These are phyloP conservation scores for Orussus abietinus DNA, from an alignment of 1,140 invertebrate genomes.

Conservation along the genomic window DNA sequence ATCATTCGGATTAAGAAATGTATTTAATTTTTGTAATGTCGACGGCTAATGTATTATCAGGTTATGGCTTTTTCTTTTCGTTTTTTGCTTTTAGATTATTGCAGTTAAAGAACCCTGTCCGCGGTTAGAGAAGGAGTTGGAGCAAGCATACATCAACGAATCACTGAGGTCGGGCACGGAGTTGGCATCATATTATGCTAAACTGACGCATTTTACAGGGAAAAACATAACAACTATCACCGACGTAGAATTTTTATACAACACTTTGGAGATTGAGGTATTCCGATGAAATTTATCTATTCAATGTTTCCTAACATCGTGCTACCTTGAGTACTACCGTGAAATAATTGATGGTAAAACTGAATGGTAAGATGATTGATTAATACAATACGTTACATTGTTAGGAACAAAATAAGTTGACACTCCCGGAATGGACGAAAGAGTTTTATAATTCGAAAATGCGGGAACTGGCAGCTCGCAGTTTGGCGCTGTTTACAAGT, in stretches of 20 bases:
- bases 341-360: slow-evolving; percentile 4
- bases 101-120: slow-evolving; percentile 63
- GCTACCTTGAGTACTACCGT: no score
- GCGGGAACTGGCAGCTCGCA: slow-evolving; percentile 61
- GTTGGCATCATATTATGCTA: slow-evolving; percentile 54
- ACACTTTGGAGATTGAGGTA: slow-evolving; percentile 68
- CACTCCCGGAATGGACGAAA: slow-evolving; percentile 69
- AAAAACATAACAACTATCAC: slow-evolving; percentile 61
- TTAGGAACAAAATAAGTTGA: slow-evolving; percentile 57
- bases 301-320: no score
- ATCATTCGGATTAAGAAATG: slow-evolving; percentile 70
- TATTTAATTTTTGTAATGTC: slow-evolving; percentile 5
- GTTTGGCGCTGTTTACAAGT: slow-evolving; percentile 68
- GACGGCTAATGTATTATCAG: no score
- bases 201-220: slow-evolving; percentile 64
- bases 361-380: background rate
- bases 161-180: slow-evolving; percentile 15
- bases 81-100: slow-evolving; percentile 51
- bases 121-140: slow-evolving; percentile 57
- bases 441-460: slow-evolving; percentile 68
- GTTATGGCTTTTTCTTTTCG: slow-evolving; percentile 1
- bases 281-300: no score
- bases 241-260: slow-evolving; percentile 70
- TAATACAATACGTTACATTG: slow-evolving; percentile 2
- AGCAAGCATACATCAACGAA: slow-evolving; percentile 51